A percentile compares a stretch with the other conserved stretches of the same genome.
Evolutionary conservation across 2,888 invertebrate genomes (phyloP).

Genomic region (Xestia xanthographa): DNA sequence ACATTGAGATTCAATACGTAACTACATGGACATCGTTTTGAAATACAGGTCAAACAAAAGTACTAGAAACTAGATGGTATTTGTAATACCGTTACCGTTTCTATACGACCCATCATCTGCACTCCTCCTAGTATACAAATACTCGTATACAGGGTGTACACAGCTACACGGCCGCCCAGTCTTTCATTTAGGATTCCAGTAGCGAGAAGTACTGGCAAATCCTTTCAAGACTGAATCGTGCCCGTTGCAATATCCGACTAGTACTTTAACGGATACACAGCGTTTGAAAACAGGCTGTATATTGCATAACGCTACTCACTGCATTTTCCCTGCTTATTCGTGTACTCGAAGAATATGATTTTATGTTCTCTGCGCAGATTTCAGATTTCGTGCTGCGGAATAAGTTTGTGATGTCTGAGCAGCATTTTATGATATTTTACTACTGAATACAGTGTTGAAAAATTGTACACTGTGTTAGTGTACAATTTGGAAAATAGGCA

Average conservation of each 20-base stretch:
- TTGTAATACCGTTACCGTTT: neutral
- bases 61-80: neutral
- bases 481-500: neutral
- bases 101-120: neutral
- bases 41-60: neutral
- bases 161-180: neutral
- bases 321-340: conserved; percentile 49
- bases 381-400: conserved; percentile 35
- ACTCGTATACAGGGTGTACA: neutral
- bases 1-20: conserved; percentile 10
- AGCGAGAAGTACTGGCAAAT: conserved; percentile 56
- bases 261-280: conserved; percentile 26
- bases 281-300: conserved; percentile 36
- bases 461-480: too few species aligned
- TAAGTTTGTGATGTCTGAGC: conserved; percentile 32
- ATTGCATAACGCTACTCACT: conserved; percentile 46
- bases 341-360: conserved; percentile 50
- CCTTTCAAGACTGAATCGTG: conserved; percentile 61
- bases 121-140: neutral
- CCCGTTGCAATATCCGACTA: conserved; percentile 60
- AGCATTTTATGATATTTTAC: conserved; percentile 11
- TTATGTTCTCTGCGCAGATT: conserved; percentile 45
- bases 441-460: too few species aligned
- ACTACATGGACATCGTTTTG: neutral
- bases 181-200: conserved; percentile 52